Evolutionary conservation across 35 echinoderm and acorn worm species (phyloP).

Genomic region (Ophiothrix spiculata): DNA sequence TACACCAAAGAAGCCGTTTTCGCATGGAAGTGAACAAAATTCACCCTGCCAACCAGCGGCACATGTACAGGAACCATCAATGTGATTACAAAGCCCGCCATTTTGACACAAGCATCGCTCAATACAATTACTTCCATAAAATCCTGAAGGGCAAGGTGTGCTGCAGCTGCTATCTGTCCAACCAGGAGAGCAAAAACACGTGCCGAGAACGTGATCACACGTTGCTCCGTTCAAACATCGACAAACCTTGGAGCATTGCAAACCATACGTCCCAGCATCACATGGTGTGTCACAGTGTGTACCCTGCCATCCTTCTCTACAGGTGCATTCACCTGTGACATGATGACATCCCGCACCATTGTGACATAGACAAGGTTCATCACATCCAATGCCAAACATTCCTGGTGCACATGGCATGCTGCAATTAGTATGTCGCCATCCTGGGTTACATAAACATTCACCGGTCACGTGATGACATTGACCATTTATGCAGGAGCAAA

Average conservation of each 20-base stretch:
- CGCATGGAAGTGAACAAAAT: conserved; percentile 50
- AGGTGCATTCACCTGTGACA: conserved; percentile 52
- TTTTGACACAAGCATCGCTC: conserved; percentile 79
- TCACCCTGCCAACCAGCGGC: conserved; percentile 59
- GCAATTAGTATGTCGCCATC: conserved; percentile 44
- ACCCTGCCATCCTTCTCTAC: conserved; percentile 62
- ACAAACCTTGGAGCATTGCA: conserved; percentile 49
- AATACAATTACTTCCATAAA: conserved; percentile 57
- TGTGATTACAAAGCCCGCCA: conserved; percentile 53
- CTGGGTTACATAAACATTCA: conserved; percentile 52
- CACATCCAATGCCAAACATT: conserved; percentile 50
- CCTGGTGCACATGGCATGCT: conserved; percentile 33
- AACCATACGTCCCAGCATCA: conserved; percentile 45
- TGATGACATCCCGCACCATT: conserved; percentile 60
- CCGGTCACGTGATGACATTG: conserved; percentile 69
- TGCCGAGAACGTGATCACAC: conserved; percentile 47
- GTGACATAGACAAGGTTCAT: conserved; percentile 52
- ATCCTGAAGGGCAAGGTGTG: conserved; percentile 48
- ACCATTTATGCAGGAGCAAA: conserved; percentile 47
- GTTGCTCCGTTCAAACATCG: conserved; percentile 53
- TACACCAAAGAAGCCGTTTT: conserved; percentile 44
- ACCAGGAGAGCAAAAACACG: conserved; percentile 49
- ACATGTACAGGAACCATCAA: conserved; percentile 69
- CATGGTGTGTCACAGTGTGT: conserved; percentile 46
- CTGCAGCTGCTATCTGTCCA: conserved; percentile 52